phyloP scores from a whole-genome alignment of 2,113 vertebrate genomes.

The Ageneiosus marmoratus region DNA sequence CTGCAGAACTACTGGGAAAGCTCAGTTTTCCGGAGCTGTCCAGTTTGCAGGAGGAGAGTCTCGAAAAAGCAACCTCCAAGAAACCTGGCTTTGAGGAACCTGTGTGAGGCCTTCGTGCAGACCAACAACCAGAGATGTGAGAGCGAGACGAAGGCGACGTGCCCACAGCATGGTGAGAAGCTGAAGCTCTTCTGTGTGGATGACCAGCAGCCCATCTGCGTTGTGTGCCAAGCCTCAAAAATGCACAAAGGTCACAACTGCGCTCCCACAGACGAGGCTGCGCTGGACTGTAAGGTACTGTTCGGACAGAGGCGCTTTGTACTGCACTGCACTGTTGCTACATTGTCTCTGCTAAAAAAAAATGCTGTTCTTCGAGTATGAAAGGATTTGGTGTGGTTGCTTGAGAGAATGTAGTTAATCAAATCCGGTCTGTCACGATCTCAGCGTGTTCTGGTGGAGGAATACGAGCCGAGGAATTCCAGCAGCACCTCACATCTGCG shows the following conservation, averaged over 20 bases:
- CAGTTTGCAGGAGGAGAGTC: constrained; percentile 65
- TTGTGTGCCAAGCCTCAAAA: constrained; percentile 70
- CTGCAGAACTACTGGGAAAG: constrained; percentile 65
- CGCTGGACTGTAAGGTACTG: constrained; percentile 70
- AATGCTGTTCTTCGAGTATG: constrained; percentile 8
- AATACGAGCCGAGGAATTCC: constrained; percentile 30
- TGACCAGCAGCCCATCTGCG: constrained; percentile 71
- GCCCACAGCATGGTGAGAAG: constrained; percentile 65
- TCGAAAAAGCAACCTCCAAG: constrained; percentile 60
- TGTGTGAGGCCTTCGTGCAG: constrained; percentile 67
- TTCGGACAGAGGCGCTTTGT: constrained; percentile 18
- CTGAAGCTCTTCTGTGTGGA: constrained; percentile 72
- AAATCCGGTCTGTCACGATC: constrained; percentile 41
- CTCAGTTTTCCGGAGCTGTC: constrained; percentile 56
- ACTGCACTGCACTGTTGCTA: constrained; percentile 15
- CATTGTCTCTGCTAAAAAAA: constrained; percentile 15
- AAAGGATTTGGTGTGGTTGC: constrained; percentile 13
- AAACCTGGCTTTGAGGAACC: constrained; percentile 72
- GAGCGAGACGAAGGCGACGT: constrained; percentile 45
- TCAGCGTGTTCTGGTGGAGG: constrained; percentile 8
- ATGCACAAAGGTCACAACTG: constrained; percentile 69
- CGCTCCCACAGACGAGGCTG: constrained; percentile 65
- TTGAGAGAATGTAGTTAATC: constrained; percentile 52
- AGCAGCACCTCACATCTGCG: constrained; percentile 36
- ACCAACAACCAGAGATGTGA: constrained; percentile 46